Evolutionary conservation across 1,140 invertebrate species (phyloP), one percentile per base, ranked within the genome.

Genomic region (Lutraria rhynchaena): DNA sequence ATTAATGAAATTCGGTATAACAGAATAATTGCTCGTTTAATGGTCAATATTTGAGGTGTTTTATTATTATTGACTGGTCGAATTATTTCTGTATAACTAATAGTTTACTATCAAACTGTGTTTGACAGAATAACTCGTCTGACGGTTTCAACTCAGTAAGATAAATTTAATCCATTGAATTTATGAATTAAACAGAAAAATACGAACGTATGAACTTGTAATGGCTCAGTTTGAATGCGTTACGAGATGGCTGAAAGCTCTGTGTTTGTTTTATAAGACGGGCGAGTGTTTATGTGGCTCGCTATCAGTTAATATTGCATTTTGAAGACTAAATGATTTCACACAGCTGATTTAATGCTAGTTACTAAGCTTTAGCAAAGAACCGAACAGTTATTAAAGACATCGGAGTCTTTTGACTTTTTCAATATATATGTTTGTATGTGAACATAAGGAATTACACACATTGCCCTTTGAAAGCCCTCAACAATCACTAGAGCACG

Each of bases 311-410:
- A 22, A 75, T 75, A 75, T 75, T 75, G 57, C 73, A 60, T 75
- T 75, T 75, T 61, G 73, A 75, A 75, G 73, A 63, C 73, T 31
- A 60, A 22, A 61, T 75, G 19, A 75, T 46, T 60, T 44, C 73
- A 51, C 46, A 27, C 49, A 27, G 11, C 24, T 75, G 73, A 75
- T 75, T 75, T 75, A 75, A 49, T 75, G 22, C 22, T 44, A 51
- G 73, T 75, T 60, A 41, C 73, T 75, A 75, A 60, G 73, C 44
- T 57, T 31, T 29, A 19, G 19, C 49, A 49, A 41, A 75, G 57
- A 1, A 2, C 31, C 15, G 2, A n/a, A 24, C 35, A 75, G 73
- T 75, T 75, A 75, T 75, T 75, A 75, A 63, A 75, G 35, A 19
- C 31, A 35, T 35, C 3, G 11, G 35, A 49, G 55, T 57, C 57